Base-by-base conservation (phyloP, 2,888 invertebrate species). In the Boloria selene region DNA sequence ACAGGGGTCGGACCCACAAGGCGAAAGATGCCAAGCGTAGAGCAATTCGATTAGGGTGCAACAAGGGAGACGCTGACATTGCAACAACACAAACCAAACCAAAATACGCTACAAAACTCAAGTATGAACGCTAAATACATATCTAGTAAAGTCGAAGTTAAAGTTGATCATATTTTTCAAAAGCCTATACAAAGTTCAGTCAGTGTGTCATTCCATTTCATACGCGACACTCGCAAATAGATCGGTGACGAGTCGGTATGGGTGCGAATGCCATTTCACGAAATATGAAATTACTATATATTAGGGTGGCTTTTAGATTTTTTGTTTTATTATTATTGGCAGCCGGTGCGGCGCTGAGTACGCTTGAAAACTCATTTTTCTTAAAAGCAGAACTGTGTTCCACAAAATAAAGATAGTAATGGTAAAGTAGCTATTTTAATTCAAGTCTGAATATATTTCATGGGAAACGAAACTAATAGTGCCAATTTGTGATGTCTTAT, bases 41-140 rank as follows among this genome's bases (percentile, higher is more conserved):
- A 84, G 84, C 85, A 77, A 92, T 91, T 91, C 88, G 90, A 92
- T 92, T 91, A 92, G 92, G 92, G 90, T 88, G 89, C 89, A 88
- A 80, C 84, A 82, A 82, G 89, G 89, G 90, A 82, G 81, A 77
- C 80, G 84, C 88, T 86, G 89, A 87, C 88, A 80, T 77, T 87
- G 90, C 90, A 90, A 79, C 79, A 77, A 79, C 77, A 73, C 72
- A 69, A 74, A 75, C 67, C 76, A 65, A 58, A 73, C 75, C 70
- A 74, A 77, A 60, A 73, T 78, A 69, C 64, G 70, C 75, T 13
- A 56, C 45, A 26, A 13, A 69, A 63, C 63, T 45, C 42, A 63
- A 67, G 44, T 64, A 58, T 67, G 65, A 64, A 58, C 70, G 22
- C 62, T 74, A 72, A 65, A 31, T 50, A 52, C 47, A 45, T 16